These are phyloP conservation scores for Piezodorus guildinii DNA, from an alignment of 1,140 invertebrate species.

Conservation along the genomic window DNA sequence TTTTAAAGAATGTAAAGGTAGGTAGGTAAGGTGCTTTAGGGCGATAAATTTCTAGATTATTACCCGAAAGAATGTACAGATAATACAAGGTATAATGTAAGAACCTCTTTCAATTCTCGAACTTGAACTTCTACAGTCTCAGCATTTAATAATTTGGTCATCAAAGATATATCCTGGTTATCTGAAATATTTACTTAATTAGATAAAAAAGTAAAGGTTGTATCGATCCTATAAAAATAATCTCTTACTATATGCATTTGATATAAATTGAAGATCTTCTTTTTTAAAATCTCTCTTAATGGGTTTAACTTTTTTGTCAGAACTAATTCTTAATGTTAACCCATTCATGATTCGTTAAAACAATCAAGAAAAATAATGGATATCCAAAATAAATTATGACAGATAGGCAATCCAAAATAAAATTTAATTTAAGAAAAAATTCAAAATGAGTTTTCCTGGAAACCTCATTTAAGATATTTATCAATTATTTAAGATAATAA, in stretches of 20 bases:
- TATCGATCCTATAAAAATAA: not conserved
- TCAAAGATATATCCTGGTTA: not conserved
- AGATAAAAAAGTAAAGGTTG: not conserved
- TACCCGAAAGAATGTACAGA: no score
- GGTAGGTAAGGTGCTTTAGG: no score
- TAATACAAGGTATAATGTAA: not conserved
- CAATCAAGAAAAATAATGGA: no score
- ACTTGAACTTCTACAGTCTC: not conserved
- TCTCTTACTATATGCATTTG: not conserved
- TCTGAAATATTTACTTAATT: not conserved
- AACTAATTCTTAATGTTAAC: constrained; percentile 7
- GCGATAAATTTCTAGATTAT: no score
- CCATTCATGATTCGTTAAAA: not conserved
- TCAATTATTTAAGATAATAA: no score
- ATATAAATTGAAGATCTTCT: not conserved
- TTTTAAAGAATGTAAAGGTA: no score
- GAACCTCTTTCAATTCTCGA: not conserved
- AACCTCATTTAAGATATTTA: no score
- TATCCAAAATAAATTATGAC: no score
- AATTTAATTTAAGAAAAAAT: no score
- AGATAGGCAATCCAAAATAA: no score
- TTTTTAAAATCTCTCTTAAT: constrained; percentile 3
- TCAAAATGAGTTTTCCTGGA: no score
- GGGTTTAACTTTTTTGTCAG: not conserved
- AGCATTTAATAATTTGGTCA: not conserved